phyloP scores from a whole-genome alignment of 2,797 vertebrate species.

The Hoplostethus atlanticus region DNA sequence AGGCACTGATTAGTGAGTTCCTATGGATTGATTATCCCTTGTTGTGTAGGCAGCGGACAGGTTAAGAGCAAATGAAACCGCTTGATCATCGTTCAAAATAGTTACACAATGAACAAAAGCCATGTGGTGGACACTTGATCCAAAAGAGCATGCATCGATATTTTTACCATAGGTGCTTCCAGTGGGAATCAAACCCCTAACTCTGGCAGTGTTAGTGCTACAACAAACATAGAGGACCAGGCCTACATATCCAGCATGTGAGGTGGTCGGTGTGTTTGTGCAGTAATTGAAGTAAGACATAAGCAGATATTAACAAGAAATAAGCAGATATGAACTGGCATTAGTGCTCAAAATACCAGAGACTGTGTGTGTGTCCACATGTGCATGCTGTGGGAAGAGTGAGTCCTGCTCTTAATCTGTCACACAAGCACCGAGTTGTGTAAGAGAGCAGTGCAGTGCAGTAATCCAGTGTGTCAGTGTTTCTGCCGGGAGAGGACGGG shows the following conservation, averaged over 20 bases:
- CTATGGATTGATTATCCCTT: no score
- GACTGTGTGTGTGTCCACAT: constrained; percentile 10
- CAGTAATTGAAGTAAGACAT: no score
- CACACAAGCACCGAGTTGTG: constrained; percentile 29
- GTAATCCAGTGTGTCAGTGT: constrained; percentile 41
- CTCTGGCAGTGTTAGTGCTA: neutral
- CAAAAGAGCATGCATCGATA: no score
- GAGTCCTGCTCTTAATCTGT: constrained; percentile 44
- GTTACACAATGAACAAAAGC: neutral
- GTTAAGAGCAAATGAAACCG: no score
- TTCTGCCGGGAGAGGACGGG: constrained; percentile 3
- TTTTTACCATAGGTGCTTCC: no score
- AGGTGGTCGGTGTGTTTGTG: neutral
- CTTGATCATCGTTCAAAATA: neutral
- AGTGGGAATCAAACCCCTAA: neutral
- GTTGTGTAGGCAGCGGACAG: no score
- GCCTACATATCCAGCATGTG: neutral
- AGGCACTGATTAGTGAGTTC: no score
- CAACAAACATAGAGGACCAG: neutral
- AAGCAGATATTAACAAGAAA: no score
- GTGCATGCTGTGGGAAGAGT: constrained; percentile 15
- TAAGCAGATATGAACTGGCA: no score
- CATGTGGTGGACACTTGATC: neutral
- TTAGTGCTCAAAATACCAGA: no score
- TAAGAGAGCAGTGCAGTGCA: constrained; percentile 8